Conservation (phyloP, 2,113 vertebrate species). For the Cynoglossus semilaevis region DNA sequence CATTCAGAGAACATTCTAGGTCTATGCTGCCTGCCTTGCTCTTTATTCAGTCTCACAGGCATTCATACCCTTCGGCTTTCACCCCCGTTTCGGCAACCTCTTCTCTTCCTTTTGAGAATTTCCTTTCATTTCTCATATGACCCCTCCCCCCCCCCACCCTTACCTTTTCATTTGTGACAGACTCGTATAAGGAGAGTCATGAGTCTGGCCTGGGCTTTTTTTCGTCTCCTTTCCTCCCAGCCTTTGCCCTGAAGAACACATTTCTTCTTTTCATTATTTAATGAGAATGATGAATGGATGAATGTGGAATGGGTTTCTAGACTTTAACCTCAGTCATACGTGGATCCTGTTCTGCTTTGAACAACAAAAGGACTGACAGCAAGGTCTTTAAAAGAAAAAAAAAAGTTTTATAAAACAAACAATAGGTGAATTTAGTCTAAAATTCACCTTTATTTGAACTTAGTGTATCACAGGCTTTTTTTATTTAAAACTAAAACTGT, state of each 20-base stretch:
- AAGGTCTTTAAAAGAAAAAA: no score
- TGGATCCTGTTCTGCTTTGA: neutral
- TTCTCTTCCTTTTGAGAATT: slow-evolving; percentile 18
- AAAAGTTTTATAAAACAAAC: no score
- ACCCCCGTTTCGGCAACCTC: slow-evolving; percentile 6
- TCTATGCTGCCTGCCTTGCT: slow-evolving; percentile 19
- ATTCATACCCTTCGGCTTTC: slow-evolving; percentile 22
- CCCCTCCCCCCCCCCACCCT: neutral
- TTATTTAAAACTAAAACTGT: no score
- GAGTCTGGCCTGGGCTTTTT: neutral
- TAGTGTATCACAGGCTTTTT: no score
- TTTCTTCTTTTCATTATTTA: slow-evolving; percentile 24
- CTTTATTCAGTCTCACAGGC: slow-evolving; percentile 32
- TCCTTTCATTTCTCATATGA: slow-evolving; percentile 17
- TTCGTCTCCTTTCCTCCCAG: slow-evolving; percentile 4
- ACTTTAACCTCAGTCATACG: slow-evolving; percentile 3
- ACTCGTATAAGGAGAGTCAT: slow-evolving; percentile 17
- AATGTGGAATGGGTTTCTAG: neutral
- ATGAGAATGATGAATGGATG: slow-evolving; percentile 7
- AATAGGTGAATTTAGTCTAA: no score
- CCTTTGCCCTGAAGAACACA: slow-evolving; percentile 1
- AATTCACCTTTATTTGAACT: no score
- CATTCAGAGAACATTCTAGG: slow-evolving; percentile 20
- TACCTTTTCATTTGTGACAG: slow-evolving; percentile 21
- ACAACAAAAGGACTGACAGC: slow-evolving; percentile 23